Evolutionary conservation across 2,113 vertebrate genomes (phyloP).

Genomic region (Cynoglossus semilaevis): DNA sequence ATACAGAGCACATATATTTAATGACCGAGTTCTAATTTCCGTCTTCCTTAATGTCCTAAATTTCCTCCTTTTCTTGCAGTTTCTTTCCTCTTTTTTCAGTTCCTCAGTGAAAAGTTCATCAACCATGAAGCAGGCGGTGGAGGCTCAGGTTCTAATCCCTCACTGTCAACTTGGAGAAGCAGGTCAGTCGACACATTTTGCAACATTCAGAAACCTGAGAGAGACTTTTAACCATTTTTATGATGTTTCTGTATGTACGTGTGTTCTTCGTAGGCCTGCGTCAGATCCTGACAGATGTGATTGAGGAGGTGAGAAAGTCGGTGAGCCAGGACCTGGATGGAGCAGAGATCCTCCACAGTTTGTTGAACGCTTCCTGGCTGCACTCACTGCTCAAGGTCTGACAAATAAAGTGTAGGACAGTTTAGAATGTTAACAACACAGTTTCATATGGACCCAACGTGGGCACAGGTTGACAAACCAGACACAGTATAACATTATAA

Average conservation of each 20-base stretch:
- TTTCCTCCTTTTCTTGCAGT: too few relatives aligned
- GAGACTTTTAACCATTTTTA: not conserved
- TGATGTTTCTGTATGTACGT: not conserved
- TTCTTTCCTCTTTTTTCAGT: not conserved
- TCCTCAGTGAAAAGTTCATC: conserved; percentile 21
- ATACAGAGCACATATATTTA: too few relatives aligned
- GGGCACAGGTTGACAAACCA: too few relatives aligned
- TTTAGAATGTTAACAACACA: too few relatives aligned
- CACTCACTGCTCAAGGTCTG: conserved; percentile 89
- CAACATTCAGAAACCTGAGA: not conserved
- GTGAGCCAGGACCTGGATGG: conserved; percentile 81
- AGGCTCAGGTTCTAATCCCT: conserved; percentile 61
- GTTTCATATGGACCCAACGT: too few relatives aligned
- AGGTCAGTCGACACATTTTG: conserved; percentile 42
- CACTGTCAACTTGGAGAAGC: conserved; percentile 64
- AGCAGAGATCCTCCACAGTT: conserved; percentile 79
- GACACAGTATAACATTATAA: too few relatives aligned
- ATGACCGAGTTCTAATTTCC: too few relatives aligned
- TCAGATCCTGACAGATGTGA: conserved; percentile 82
- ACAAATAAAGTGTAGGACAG: not conserved
- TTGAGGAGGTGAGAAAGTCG: conserved; percentile 82
- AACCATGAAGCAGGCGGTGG: conserved; percentile 70
- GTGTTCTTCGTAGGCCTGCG: conserved; percentile 74
- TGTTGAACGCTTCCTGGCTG: conserved; percentile 87
- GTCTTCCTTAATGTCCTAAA: too few relatives aligned